Base-by-base conservation (phyloP, 2,113 vertebrate genomes). In the Hippocampus barbouri region DNA sequence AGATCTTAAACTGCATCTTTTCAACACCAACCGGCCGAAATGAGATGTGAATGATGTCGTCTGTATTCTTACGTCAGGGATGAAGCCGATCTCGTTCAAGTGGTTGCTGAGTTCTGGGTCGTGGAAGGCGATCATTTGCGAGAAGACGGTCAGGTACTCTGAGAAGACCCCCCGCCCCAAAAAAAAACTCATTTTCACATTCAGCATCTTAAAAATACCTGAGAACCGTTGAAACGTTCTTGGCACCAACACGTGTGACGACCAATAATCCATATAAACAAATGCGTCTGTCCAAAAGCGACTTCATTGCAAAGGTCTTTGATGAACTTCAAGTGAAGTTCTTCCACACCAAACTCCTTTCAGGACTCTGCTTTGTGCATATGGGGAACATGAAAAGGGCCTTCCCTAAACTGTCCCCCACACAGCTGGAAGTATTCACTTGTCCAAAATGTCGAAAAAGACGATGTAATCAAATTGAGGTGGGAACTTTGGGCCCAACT, bases 121-220 rank as follows among this genome's bases (percentile, higher is more conserved):
- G 45, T 99, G 97, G 90, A 99, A 99, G 38, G 96, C 95, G 78
- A 98, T 99, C 95, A 98, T 97, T 89, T 99, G 97, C 78, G 97
- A 99, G 91, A 99, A 99, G 73, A 99, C 96, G 0, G 96, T 97
- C 90, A 99, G 91, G 83, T 99, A 99, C 82, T 99, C 97, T 99
- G 92, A 83, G 89, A 88, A 40, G 75, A 80, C 30, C 27, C 27
- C 27, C 27, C 27, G 2, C 27, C 27, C 27, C 1, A 27, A 27
- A 27, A 27, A 27, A 27, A 27, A 27, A 27, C 30, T 30, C 2
- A 30, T 30, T 34, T 38, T 38, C 34, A 38, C 34, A 38, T 38
- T 38, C 34, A 38, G 34, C 34, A 38, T 38, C 34, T 38, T 38
- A 38, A 38, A 38, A 38, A 38, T 38, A 38, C 34, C 5, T 5